Conservation (phyloP, 2,113 vertebrate species). For the Telmatochromis brichardi region DNA sequence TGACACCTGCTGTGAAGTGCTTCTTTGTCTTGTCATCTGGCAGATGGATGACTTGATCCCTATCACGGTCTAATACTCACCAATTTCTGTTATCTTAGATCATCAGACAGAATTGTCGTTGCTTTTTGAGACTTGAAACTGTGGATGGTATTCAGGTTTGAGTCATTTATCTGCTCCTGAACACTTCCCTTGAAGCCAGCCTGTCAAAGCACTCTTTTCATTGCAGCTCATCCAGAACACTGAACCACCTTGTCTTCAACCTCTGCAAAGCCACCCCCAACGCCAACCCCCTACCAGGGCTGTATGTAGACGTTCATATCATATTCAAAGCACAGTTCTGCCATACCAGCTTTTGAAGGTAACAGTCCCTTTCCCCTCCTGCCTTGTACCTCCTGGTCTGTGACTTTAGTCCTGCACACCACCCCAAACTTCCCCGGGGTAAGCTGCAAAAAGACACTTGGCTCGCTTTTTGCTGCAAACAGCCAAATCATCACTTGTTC, state of each 20-base stretch:
- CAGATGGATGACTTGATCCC: neutral
- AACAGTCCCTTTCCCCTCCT: neutral
- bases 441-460: neutral
- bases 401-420: neutral
- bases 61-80: neutral
- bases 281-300: neutral
- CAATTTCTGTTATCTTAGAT: neutral
- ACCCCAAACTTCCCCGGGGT: neutral
- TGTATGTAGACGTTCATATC: neutral
- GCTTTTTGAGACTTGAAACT: neutral
- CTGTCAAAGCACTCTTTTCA: neutral
- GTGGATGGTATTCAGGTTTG: neutral
- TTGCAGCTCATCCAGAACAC: neutral
- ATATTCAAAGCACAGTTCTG: slow-evolving; percentile 1
- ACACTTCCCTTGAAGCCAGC: neutral
- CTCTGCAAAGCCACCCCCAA: neutral
- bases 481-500: slow-evolving; percentile 13
- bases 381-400: neutral
- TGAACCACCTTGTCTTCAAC: neutral
- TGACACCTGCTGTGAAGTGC: neutral
- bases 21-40: neutral
- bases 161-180: neutral
- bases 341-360: neutral
- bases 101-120: neutral
- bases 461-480: neutral